A percentile compares a stretch with the other conserved stretches of the same genome.
Evolutionary conservation across 2,888 invertebrate species (phyloP).

Genomic region (Blastobasis adustella): DNA sequence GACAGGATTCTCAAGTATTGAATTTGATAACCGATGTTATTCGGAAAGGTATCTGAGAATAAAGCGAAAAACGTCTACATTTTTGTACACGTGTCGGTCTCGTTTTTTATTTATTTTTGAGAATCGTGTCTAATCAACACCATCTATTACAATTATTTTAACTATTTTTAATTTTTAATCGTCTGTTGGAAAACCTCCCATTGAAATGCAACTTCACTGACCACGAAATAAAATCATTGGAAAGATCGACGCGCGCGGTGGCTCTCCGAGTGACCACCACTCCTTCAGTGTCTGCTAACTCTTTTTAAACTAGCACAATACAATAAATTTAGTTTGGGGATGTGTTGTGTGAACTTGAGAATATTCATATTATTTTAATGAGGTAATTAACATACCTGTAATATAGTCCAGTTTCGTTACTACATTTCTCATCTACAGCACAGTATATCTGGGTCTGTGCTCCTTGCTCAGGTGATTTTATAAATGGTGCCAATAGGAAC

Average conservation of each 20-base stretch:
- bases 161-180: too few relatives aligned
- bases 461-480: slow-evolving; percentile 77
- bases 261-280: neutral
- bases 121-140: too few relatives aligned
- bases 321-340: neutral
- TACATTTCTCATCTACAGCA: slow-evolving; percentile 79
- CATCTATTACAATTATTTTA: too few relatives aligned
- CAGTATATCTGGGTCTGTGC: slow-evolving; percentile 86
- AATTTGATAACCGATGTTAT: too few relatives aligned
- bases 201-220: neutral
- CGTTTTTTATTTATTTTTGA: too few relatives aligned
- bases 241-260: neutral
- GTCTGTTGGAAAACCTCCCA: too few relatives aligned
- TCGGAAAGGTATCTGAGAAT: too few relatives aligned
- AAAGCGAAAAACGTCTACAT: too few relatives aligned
- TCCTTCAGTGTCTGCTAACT: too few relatives aligned
- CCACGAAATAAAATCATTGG: neutral
- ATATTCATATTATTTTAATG: neutral
- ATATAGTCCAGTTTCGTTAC: slow-evolving; percentile 75
- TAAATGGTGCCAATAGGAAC: slow-evolving; percentile 48
- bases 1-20: too few relatives aligned
- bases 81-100: too few relatives aligned
- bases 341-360: neutral
- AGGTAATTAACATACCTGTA: slow-evolving; percentile 54
- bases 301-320: neutral